Evolutionary conservation across 2,113 vertebrate genomes (phyloP).

Genomic region (Agelaius tricolor): DNA sequence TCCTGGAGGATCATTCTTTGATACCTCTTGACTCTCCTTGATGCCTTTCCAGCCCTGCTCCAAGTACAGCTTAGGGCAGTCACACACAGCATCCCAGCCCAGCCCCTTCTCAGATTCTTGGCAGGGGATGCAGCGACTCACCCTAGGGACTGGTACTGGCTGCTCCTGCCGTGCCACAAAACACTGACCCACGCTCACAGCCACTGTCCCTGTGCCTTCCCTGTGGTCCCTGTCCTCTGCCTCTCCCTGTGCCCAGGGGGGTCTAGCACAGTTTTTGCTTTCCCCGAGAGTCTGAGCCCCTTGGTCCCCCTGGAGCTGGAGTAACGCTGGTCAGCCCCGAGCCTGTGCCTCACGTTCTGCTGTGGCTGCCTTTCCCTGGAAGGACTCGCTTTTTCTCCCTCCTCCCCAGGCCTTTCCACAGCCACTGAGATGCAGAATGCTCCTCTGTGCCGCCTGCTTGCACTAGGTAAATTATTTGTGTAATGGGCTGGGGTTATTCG

Average conservation of each 20-base stretch:
- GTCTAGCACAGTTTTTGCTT: too few species aligned
- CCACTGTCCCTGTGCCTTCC: background rate
- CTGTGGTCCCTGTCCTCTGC: background rate
- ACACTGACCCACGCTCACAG: rapidly evolving
- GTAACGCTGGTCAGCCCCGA: background rate
- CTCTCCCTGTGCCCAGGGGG: rapidly evolving
- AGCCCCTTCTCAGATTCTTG: background rate
- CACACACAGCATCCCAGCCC: background rate
- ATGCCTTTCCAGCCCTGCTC: background rate
- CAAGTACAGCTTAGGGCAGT: background rate
- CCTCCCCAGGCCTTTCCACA: background rate
- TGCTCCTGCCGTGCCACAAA: background rate
- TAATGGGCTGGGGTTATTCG: background rate
- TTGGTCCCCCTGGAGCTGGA: background rate
- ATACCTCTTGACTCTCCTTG: background rate
- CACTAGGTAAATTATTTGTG: conserved; percentile 56
- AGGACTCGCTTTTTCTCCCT: background rate
- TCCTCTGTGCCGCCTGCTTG: background rate
- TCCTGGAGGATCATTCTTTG: background rate
- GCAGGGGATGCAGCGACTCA: background rate
- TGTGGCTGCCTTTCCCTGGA: background rate
- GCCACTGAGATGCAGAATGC: background rate
- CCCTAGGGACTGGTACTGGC: rapidly evolving
- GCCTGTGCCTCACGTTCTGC: rapidly evolving
- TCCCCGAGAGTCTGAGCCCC: background rate